A percentile compares a stretch with the other conserved stretches of the same genome.
These are phyloP conservation scores for Calameuta filiformis DNA, from an alignment of 2,888 invertebrate genomes.

Conservation along the genomic window DNA sequence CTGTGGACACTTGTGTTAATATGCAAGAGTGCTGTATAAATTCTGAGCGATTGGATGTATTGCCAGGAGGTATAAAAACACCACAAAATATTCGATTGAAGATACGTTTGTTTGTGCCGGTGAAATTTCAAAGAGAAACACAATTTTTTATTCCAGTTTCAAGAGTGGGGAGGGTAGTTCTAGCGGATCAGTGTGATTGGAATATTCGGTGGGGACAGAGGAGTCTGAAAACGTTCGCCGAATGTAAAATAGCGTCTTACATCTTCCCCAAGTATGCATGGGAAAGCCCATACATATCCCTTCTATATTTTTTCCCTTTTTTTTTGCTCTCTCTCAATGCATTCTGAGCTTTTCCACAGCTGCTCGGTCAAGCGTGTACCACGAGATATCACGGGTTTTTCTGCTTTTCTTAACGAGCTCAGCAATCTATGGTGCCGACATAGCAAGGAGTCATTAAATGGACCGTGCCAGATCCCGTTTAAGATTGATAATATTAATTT, in stretches of 20 bases:
- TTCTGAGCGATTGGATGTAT: not conserved
- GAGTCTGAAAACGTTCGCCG: not conserved
- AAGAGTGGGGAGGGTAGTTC: not conserved
- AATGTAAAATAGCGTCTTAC: not conserved
- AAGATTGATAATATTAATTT: slow-evolving; percentile 37
- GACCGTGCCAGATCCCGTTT: slow-evolving; percentile 26
- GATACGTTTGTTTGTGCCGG: not conserved
- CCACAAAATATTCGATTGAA: not conserved
- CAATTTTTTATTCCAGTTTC: not conserved
- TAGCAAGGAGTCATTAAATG: slow-evolving; percentile 33
- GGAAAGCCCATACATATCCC: not conserved
- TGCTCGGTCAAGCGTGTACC: not conserved
- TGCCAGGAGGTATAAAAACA: not conserved
- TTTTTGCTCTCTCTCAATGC: not conserved
- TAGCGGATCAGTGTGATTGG: not conserved
- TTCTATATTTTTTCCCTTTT: not conserved
- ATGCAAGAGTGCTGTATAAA: not conserved
- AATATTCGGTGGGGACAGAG: not conserved
- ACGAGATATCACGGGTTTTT: not conserved
- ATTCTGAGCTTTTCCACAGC: not conserved
- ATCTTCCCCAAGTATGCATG: not conserved
- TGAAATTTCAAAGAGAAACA: not conserved
- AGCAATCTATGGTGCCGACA: not conserved
- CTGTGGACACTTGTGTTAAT: not conserved
- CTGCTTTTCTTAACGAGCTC: not conserved